Evolutionary conservation across 2,797 vertebrate genomes (phyloP).

Genomic region (Myripristis jacobus): DNA sequence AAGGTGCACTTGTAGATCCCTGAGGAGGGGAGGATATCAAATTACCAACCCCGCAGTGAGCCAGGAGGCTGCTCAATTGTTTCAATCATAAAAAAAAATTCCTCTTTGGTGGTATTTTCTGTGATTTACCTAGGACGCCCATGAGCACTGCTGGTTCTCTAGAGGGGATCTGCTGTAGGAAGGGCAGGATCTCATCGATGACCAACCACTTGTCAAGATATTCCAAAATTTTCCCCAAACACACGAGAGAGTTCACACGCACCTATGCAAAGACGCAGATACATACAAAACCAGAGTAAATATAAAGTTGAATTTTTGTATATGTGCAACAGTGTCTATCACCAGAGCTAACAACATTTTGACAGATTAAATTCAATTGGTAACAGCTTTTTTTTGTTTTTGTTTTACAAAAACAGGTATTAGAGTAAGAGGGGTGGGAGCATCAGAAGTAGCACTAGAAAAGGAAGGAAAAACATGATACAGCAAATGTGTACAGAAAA

Average conservation of each 20-base stretch:
- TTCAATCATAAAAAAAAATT: background rate
- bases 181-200: slow-evolving; percentile 98
- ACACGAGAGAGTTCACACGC: slow-evolving; percentile 97
- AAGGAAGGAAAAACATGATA: background rate
- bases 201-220: slow-evolving; percentile 99
- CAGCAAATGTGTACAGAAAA: background rate
- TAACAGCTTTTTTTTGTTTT: too few species aligned
- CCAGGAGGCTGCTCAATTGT: background rate
- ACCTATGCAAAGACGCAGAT: slow-evolving; percentile 81
- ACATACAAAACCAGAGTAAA: background rate
- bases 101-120: background rate
- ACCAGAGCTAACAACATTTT: background rate
- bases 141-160: slow-evolving; percentile 98
- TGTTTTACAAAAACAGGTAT: too few species aligned
- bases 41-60: background rate
- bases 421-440: too few species aligned
- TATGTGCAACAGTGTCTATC: background rate
- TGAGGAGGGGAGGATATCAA: slow-evolving; percentile 56
- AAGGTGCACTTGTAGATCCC: slow-evolving; percentile 99
- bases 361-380: background rate
- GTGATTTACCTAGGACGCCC: slow-evolving; percentile 93
- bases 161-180: slow-evolving; percentile 97
- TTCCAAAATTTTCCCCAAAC: slow-evolving; percentile 97
- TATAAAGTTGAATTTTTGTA: background rate
- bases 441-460: too few species aligned